A percentile compares a stretch with the other conserved stretches of the same genome.
Conservation (phyloP, 1,140 invertebrate species). For the Eubasilissa regina region DNA sequence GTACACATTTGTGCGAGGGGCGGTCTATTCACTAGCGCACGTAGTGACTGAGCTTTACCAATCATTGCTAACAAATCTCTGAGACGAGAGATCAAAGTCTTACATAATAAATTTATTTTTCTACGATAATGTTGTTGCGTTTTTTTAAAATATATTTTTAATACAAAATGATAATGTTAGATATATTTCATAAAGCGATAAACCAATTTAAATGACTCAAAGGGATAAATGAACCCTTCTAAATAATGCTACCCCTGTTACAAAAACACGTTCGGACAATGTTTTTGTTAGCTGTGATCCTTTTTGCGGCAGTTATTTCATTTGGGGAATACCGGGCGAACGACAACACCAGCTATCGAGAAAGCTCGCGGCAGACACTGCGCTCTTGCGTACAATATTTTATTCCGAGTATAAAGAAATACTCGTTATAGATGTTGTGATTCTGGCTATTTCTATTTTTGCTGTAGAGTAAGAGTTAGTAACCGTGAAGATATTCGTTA, state of each 20-base stretch:
- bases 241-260: background rate
- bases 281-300: conserved; percentile 29
- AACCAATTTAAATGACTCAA: too few species aligned
- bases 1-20: too few species aligned
- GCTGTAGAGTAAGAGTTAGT: conserved; percentile 12
- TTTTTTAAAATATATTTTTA: too few species aligned
- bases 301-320: conserved; percentile 21
- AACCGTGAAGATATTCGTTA: conserved; percentile 29
- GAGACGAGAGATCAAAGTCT: too few species aligned
- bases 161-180: too few species aligned
- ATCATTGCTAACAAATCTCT: too few species aligned
- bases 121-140: too few species aligned
- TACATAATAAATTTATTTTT: too few species aligned
- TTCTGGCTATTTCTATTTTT: background rate
- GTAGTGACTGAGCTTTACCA: too few species aligned
- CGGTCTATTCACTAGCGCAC: too few species aligned
- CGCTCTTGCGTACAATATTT: background rate
- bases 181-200: too few species aligned
- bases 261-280: conserved; percentile 6
- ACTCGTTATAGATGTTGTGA: background rate
- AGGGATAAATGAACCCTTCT: too few species aligned
- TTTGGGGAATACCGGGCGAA: conserved; percentile 26
- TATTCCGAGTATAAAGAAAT: background rate
- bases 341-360: background rate
- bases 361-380: background rate